A percentile compares a stretch with the other conserved stretches of the same genome.
Evolutionary conservation across 2,113 vertebrate species (phyloP).

Genomic region (Platysternon megacephalum): DNA sequence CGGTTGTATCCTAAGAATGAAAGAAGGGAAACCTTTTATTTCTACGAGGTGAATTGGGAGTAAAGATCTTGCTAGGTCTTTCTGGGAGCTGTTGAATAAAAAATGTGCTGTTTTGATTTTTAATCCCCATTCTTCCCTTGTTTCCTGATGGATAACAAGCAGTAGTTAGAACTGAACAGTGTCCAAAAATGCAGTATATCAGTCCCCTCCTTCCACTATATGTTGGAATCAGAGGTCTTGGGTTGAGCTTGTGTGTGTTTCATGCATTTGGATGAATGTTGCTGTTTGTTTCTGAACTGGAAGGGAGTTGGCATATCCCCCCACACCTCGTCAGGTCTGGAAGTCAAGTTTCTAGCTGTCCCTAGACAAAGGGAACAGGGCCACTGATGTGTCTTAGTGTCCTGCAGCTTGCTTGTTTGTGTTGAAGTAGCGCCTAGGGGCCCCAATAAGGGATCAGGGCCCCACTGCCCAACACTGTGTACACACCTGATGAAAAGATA

Average conservation of each 20-base stretch:
- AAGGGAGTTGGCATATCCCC: background rate
- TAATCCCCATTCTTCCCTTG: slow-evolving; percentile 21
- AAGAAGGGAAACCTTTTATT: slow-evolving; percentile 23
- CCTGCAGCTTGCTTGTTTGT: background rate
- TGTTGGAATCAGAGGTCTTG: slow-evolving; percentile 48
- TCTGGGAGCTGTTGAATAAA: slow-evolving; percentile 40
- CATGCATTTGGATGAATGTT: background rate
- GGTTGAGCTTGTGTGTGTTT: background rate
- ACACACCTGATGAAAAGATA: background rate
- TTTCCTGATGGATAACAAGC: slow-evolving; percentile 17
- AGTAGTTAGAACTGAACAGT: slow-evolving; percentile 42
- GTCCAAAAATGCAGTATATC: slow-evolving; percentile 28
- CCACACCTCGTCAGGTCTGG: background rate
- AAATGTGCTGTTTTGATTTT: slow-evolving; percentile 19
- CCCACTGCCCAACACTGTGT: background rate
- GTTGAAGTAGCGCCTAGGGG: background rate
- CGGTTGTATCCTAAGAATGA: slow-evolving; percentile 42
- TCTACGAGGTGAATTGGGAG: background rate
- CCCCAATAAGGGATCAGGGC: background rate
- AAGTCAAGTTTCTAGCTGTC: background rate
- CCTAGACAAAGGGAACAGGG: background rate
- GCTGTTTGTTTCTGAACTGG: background rate
- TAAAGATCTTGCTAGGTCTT: background rate
- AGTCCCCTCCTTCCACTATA: background rate
- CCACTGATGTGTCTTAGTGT: background rate